Base-by-base conservation (phyloP, 2,797 vertebrate genomes). In the Tachyglossus aculeatus region DNA sequence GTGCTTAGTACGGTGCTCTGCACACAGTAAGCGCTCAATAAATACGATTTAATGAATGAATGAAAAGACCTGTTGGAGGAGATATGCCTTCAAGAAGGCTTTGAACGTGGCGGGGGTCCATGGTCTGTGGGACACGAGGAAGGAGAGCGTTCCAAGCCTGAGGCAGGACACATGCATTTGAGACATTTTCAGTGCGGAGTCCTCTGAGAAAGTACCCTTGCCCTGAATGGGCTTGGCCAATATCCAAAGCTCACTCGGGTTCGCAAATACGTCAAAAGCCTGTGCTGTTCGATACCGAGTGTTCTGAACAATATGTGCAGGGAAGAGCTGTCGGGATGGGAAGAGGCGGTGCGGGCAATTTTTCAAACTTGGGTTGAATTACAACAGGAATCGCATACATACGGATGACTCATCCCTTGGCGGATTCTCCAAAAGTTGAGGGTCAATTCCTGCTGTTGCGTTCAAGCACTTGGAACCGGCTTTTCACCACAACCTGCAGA, bases 401-500 rank as follows among this genome's bases (percentile, higher is more conserved):
- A 60, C 15, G 44, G 55, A 16, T 51, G 36, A 54, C 5, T 52
- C 53, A 55, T 22, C 58, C 29, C 37, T 67, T 67, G 63, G 69
- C 60, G 61, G 38, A 59, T 41, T 16, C 47, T 40, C 73, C 70
- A 74, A 64, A 78, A 67, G 38, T 19, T 34, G 43, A 51, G 64
- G 51, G n/a, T 22, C 32, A 45, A 37, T 36, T 65, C 60, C 45
- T 64, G 41, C 12, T 50, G 34, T 31, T 19, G 31, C 1, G 64
- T 53, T 22, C 57, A 55, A 22, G 25, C 33, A 67, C 72, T 7
- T 39, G 25, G 61, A 81, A 41, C 57, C 29, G 53, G 66, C 21
- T 56, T 67, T 77, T 63, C 25, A 82, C 72, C 33, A 58, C 38
- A 64, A 79, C 45, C 57, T 61, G 25, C 16, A 50, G 51, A 74